Base-by-base conservation (phyloP, 2,797 vertebrate genomes). In the Falco peregrinus region DNA sequence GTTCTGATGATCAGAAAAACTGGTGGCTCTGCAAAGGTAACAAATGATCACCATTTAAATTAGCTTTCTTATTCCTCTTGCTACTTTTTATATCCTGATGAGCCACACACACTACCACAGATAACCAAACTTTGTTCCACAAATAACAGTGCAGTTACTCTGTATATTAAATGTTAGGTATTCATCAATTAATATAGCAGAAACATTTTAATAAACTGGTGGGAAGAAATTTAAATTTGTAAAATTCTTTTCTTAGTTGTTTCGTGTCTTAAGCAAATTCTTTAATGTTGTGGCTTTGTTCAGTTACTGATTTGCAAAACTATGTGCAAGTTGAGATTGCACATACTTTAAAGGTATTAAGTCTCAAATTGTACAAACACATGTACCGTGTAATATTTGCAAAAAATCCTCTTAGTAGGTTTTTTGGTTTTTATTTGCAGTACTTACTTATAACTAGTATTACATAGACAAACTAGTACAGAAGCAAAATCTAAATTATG, bases 21-120 rank as follows among this genome's bases (percentile, higher is more conserved):
- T 80, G 11, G 47, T 51, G 53, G 84, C 63, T 96, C 70, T 93
- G 71, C 90, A 97, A 92, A 95, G 63, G 78, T 84, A 97, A 88
- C 59, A 97, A 90, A 97, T 87, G 86, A 95, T 97, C 97, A 97
- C 53, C 90, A 98, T 97, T 97, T 74, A 98, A 96, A 98, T 98
- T 97, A 97, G 89, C 67, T 98, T 98, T 96, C 69, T 78, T 92
- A 75, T 50, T 98, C 86, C 70, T 94, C 74, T 89, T 65, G 50
- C 94, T 93, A 56, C 31, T 75, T 73, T 95, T 92, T 60, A 68
- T 83, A 90, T 93, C 76, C 59, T 16, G 6, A 59, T 90, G 54
- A 84, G 57, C 26, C n/a, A 33, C 3, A 53, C 4, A 21, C 17
- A 29, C 39, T 51, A 76, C 18, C 18, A 65, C 20, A 67, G 57